A percentile compares a stretch with the other conserved stretches of the same genome.
These are phyloP conservation scores for Formica aserva DNA, from an alignment of 2,888 invertebrate genomes.

Conservation along the genomic window DNA sequence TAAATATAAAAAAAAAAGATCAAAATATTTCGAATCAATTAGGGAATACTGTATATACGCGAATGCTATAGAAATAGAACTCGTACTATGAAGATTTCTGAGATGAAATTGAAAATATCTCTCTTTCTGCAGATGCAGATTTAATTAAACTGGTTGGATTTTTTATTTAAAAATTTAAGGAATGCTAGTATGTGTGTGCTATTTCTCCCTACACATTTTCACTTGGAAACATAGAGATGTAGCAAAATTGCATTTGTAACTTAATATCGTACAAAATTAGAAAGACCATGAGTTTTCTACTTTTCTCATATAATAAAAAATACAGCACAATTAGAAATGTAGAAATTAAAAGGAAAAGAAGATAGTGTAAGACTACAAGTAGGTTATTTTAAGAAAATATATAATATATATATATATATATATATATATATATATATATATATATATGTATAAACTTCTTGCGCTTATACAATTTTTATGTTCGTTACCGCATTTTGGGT, in stretches of 20 bases:
- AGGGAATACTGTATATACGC: neutral
- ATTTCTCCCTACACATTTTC: constrained; percentile 21
- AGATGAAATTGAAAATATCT: constrained; percentile 5
- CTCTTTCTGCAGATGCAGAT: neutral
- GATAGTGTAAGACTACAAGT: neutral
- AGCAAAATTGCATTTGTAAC: constrained; percentile 28
- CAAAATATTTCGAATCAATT: neutral
- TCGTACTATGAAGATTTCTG: neutral
- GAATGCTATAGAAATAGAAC: neutral
- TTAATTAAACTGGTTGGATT: constrained; percentile 34
- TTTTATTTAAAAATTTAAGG: constrained; percentile 27
- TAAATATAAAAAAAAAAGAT: neutral
- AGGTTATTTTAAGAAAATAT: constrained; percentile 21
- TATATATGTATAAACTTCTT: neutral
- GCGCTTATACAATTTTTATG: constrained; percentile 20
- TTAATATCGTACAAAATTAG: constrained; percentile 13
- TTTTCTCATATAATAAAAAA: constrained; percentile 18
- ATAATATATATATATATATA: neutral
- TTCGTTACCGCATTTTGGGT: neutral
- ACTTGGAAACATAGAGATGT: neutral
- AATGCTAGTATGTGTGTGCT: constrained; percentile 3
- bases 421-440: neutral
- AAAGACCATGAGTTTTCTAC: constrained; percentile 19
- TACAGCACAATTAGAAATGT: constrained; percentile 13
- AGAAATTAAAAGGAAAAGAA: constrained; percentile 16